Base-by-base conservation (phyloP, 1,140 invertebrate species). In the Penaeus vannamei region DNA sequence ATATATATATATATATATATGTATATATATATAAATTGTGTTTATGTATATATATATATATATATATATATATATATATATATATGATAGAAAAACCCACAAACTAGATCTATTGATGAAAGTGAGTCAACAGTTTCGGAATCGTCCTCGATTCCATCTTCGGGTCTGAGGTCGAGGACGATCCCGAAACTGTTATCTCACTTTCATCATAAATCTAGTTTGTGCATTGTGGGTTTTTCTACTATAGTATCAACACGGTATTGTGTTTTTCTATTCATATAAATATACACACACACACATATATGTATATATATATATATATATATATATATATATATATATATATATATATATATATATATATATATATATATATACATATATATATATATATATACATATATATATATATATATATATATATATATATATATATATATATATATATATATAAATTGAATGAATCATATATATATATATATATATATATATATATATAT, bases 381-480 rank as follows among this genome's bases (percentile, higher is more conserved):
- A 72, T 72, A 72, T 26, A 72, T 72, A 19, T 69, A 19, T 72
- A 26, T 72, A 19, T 72, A 69, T 69, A 3, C 29, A 69, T 69
- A 3, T 69, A 69, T 69, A 3, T 69, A 69, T 69, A 3, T 69
- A 69, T n/a, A 36, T 36, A 36, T 36, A 36, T 36, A 36, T 4
- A 36, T 36, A 36, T 36, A 36, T 36, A 36, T 2, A 2, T 2
- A 2, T 36, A 36, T 2, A 36, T 36, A 36, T 36, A 36, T 36
- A 22, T 69, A 22, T 69, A 69, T 69, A 69, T 69, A 69, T 69
- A 69, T 22, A 69, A 26, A 69, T 69, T 26, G n/a, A 69, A 26
- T 26, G n/a, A 69, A 26, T 26, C 29, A 69, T 69, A 69, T 69
- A 69, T 69, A 69, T 69, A 69, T 69, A 72, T 72, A 72, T 22